phyloP scores from a whole-genome alignment of 1,140 invertebrate genomes.

The Zelostemma sp. region DNA sequence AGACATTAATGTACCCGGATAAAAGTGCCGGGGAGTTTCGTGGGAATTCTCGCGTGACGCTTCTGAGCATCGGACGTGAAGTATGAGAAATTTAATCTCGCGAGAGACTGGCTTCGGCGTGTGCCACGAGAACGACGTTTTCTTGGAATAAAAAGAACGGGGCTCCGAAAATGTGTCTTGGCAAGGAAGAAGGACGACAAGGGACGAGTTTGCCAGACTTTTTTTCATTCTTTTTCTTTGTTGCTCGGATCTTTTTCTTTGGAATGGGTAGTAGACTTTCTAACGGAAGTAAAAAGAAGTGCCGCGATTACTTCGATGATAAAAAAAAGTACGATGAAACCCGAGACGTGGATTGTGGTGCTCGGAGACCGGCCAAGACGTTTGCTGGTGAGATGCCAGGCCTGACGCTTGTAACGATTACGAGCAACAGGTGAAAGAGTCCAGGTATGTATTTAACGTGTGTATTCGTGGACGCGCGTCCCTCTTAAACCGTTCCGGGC shows the following conservation, averaged over 20 bases:
- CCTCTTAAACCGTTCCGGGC: no score
- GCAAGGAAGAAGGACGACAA: background rate
- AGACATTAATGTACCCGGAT: background rate
- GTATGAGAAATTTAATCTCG: slow-evolving; percentile 1
- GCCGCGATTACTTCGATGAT: slow-evolving; percentile 13
- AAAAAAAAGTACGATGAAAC: slow-evolving; percentile 25
- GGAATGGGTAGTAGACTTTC: background rate
- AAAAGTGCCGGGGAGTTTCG: background rate
- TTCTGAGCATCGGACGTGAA: background rate
- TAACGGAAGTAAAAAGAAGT: slow-evolving; percentile 9
- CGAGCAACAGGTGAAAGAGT: slow-evolving; percentile 62
- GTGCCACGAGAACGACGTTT: background rate
- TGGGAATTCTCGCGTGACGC: background rate
- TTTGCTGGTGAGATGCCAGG: slow-evolving; percentile 22
- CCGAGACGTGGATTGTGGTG: slow-evolving; percentile 13
- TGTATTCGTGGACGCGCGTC: background rate
- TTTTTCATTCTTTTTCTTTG: background rate
- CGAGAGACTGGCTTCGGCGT: background rate
- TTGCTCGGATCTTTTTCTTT: background rate
- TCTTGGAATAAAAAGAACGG: background rate
- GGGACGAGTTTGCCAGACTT: no score
- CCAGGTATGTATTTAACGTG: slow-evolving; percentile 22
- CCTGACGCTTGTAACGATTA: slow-evolving; percentile 17
- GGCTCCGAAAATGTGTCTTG: background rate
- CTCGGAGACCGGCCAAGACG: slow-evolving; percentile 21